Evolutionary conservation across 2,797 vertebrate species (phyloP), one percentile per base, ranked within the genome.

Genomic region (Fistularia tabacaria): DNA sequence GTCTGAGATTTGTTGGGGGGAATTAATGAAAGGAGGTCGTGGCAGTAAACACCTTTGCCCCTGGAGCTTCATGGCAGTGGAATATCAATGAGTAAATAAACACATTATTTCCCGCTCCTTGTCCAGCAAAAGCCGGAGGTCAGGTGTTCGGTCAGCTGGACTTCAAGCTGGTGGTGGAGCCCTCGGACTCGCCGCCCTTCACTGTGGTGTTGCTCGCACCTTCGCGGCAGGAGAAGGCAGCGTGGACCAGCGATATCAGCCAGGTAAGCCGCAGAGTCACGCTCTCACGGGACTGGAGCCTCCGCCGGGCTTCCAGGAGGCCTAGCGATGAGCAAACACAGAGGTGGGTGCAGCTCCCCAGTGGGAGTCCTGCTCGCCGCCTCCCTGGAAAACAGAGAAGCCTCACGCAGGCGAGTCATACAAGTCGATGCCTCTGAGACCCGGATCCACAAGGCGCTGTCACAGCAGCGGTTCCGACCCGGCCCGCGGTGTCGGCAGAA

Each of bases 241-340:
- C 96, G 0, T 99, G 97, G 97, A 98, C 93, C 68, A 99, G 97
- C 6, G 97, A 99, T 82, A 97, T 99, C 72, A 98, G 97, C 78
- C 97, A 99, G 94, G 96, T 99, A 83, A 73, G n/a, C 49, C 61
- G 62, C 66, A 62, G 36, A 65, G 50, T 66, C 57, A 69, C 60
- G 62, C 58, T 75, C 56, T 61, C 77, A 69, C 36, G 0, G 39
- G 59, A 49, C 25, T 74, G 43, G 7, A 9, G 54, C 67, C 51
- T 71, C 85, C 66, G 4, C 51, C 37, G 84, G 79, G 81, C 56
- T 62, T 74, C 73, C 66, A 63, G 56, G 51, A 66, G 73, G 72
- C 79, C 70, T 64, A 57, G 80, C 78, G 69, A 82, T 74, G 58
- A 67, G 76, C 81, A 88, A 87, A 88, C 83, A 86, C 66, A 70